These are phyloP conservation scores for Orestias chungarensis DNA, from an alignment of 2,797 vertebrate species.

Conservation along the genomic window DNA sequence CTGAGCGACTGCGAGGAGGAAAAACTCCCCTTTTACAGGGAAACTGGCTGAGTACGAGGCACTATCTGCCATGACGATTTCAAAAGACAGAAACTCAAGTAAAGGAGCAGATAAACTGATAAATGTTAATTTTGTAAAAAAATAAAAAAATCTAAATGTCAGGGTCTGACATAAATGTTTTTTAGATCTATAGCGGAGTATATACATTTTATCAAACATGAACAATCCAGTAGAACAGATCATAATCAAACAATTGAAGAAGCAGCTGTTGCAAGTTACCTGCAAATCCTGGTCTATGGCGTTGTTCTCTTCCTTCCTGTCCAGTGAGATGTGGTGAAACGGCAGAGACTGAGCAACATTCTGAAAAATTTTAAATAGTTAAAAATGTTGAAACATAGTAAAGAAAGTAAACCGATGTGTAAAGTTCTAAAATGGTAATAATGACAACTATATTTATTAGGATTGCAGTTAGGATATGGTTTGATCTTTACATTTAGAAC, in stretches of 20 bases:
- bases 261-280: slow-evolving; percentile 38
- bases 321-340: slow-evolving; percentile 95
- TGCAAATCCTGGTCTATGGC: slow-evolving; percentile 97
- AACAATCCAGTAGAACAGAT: too few relatives aligned
- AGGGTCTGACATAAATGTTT: not conserved
- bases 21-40: too few relatives aligned
- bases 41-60: too few relatives aligned
- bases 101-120: too few relatives aligned
- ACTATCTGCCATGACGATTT: too few relatives aligned
- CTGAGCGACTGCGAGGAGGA: too few relatives aligned
- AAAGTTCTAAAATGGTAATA: not conserved
- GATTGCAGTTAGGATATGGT: not conserved
- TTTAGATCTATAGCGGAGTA: not conserved
- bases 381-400: not conserved
- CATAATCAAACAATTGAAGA: not conserved
- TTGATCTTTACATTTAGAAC: not conserved
- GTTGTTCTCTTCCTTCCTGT: slow-evolving; percentile 90
- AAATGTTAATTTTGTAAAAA: too few relatives aligned
- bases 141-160: not conserved
- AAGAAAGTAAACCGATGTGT: not conserved
- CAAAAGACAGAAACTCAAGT: too few relatives aligned
- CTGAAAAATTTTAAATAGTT: slow-evolving; percentile 66
- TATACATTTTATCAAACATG: not conserved
- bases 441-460: not conserved
- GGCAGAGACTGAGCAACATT: slow-evolving; percentile 91